phyloP scores from a whole-genome alignment of 2,113 vertebrate species.

The Gracilinanus agilis region DNA sequence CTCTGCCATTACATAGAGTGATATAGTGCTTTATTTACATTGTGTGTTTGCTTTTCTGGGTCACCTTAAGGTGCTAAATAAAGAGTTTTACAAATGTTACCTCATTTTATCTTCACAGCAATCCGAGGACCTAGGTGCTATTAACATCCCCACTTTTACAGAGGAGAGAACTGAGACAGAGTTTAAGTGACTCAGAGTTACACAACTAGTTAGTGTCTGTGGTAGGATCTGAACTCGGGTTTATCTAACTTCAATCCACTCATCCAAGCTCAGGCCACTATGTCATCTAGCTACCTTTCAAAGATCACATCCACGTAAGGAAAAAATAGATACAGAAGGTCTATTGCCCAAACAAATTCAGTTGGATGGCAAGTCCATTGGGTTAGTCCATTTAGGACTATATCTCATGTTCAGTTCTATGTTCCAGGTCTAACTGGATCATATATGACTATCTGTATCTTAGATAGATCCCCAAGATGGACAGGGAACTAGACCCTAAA shows the following conservation, averaged over 20 bases:
- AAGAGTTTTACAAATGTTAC: too few relatives aligned
- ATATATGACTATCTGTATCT: background rate
- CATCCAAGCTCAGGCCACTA: background rate
- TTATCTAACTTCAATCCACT: background rate
- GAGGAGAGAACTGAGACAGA: background rate
- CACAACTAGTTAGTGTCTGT: background rate
- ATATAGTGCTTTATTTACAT: background rate
- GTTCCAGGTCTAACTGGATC: too few relatives aligned
- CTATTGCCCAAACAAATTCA: background rate
- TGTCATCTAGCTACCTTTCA: background rate
- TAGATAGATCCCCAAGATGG: background rate
- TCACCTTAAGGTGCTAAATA: too few relatives aligned
- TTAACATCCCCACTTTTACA: background rate
- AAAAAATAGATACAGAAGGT: background rate
- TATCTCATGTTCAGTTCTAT: too few relatives aligned
- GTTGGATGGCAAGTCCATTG: background rate
- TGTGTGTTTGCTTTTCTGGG: background rate
- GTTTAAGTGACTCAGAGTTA: background rate
- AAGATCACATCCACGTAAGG: background rate
- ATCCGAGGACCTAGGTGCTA: background rate
- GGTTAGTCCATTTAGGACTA: background rate
- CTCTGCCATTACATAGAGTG: background rate
- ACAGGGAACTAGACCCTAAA: background rate
- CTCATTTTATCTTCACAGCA: background rate
- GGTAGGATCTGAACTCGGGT: background rate